Percentiles rank a stretch among this genome's conserved stretches.
phyloP scores from a whole-genome alignment of 2,797 vertebrate genomes.

The Thunnus albacares region DNA sequence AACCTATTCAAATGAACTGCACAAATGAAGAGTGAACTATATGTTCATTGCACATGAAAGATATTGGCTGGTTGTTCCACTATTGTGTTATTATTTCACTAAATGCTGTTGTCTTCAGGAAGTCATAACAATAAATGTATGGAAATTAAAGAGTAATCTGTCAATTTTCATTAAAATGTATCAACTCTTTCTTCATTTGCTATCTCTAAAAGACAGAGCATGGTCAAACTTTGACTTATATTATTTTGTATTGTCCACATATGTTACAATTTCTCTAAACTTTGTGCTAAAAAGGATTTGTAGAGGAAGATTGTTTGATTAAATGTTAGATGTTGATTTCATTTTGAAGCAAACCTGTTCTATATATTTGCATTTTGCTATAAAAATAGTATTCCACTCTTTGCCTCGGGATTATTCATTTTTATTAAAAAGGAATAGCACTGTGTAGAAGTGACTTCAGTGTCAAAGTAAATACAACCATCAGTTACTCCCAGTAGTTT shows the following conservation, averaged over 20 bases:
- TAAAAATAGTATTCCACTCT: conserved; percentile 13
- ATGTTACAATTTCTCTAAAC: background rate
- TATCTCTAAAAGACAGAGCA: background rate
- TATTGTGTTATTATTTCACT: conserved; percentile 19
- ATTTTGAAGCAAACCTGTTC: conserved; percentile 7
- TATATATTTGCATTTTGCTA: conserved; percentile 38
- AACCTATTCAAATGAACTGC: conserved; percentile 7
- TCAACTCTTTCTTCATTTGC: background rate
- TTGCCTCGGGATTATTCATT: background rate
- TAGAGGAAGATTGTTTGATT: background rate
- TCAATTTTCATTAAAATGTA: background rate
- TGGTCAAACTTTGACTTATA: background rate
- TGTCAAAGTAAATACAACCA: background rate
- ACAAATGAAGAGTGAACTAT: conserved; percentile 11
- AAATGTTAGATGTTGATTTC: conserved; percentile 2
- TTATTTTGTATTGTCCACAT: background rate
- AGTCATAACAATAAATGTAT: conserved; percentile 10
- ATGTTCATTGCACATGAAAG: background rate
- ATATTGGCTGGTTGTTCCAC: background rate
- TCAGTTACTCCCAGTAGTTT: background rate
- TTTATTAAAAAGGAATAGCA: background rate
- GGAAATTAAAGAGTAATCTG: background rate
- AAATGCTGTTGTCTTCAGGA: conserved; percentile 13
- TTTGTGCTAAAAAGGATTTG: background rate
- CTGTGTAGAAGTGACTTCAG: background rate